These are phyloP conservation scores for Dermochelys coriacea DNA, from an alignment of 2,797 vertebrate genomes.

Conservation along the genomic window DNA sequence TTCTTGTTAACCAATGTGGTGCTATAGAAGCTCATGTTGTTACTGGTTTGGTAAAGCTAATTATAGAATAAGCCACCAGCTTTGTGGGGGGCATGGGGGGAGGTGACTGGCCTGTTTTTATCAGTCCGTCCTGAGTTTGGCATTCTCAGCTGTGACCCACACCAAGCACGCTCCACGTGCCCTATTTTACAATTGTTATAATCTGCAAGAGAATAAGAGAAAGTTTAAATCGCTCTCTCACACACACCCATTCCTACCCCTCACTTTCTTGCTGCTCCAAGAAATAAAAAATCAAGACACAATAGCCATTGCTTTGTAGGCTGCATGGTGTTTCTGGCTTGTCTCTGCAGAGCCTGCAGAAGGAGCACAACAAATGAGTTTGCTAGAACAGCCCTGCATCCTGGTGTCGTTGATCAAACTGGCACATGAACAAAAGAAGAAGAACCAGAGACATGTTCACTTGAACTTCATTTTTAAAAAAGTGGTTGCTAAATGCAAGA, in stretches of 20 bases:
- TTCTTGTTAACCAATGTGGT: no score
- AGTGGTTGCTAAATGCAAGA: fast-evolving
- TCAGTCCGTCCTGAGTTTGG: no score
- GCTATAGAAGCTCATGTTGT: no score
- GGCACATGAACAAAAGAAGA: not conserved
- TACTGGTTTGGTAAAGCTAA: no score
- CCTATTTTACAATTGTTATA: not conserved
- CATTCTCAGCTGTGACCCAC: no score
- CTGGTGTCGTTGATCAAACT: not conserved
- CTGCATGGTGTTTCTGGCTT: not conserved
- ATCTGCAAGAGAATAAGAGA: not conserved
- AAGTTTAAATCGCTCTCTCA: fast-evolving
- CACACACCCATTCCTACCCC: fast-evolving
- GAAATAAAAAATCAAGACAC: not conserved
- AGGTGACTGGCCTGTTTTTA: no score
- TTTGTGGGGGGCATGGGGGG: no score
- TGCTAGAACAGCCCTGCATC: not conserved
- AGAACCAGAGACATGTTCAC: not conserved
- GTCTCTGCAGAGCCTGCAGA: not conserved
- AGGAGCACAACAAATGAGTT: not conserved
- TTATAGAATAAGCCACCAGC: no score
- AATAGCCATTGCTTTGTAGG: not conserved
- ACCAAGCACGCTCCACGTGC: not conserved
- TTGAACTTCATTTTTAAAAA: not conserved
- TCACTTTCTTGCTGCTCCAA: not conserved